These are phyloP conservation scores for cat (Felis catus) DNA, from an alignment of 2,113 vertebrate genomes.

Conservation along the genomic window F.catus_Fca126_mat1.0 CM031416.1:21614501-21615000, in stretches of 20 bases:
- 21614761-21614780: no score
- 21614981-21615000: conserved; percentile 48
- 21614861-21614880: no score
- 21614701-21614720: background rate
- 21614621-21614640: background rate
- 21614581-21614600: background rate
- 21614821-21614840: no score
- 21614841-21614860: no score
- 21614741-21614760: no score
- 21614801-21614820: no score
- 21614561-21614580: background rate
- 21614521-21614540: background rate
- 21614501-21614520: background rate
- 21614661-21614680: background rate
- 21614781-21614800: no score
- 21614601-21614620: background rate
- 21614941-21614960: background rate
- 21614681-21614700: background rate
- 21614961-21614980: conserved; percentile 42
- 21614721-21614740: background rate
- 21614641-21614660: background rate
- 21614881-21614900: no score
- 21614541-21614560: background rate
- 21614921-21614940: no score
- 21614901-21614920: no score